These are phyloP conservation scores for Trachelus iudaicus DNA, from an alignment of 2,888 invertebrate species.

Conservation along the genomic window DNA sequence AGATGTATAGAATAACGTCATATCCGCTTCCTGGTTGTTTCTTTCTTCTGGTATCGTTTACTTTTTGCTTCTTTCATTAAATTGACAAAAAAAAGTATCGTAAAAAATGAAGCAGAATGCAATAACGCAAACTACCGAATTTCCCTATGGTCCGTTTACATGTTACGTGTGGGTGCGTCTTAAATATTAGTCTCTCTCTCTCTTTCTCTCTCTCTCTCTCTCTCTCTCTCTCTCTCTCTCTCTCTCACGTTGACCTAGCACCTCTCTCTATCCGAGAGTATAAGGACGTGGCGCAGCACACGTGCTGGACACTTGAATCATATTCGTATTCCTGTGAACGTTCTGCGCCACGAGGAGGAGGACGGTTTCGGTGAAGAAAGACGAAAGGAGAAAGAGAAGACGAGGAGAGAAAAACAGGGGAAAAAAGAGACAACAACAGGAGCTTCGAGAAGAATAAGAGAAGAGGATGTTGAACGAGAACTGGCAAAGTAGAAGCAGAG, in stretches of 20 bases:
- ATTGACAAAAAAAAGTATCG: background rate
- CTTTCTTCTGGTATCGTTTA: conserved; percentile 18
- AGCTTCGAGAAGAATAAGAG: background rate
- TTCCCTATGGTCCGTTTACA: background rate
- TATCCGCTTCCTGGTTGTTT: conserved; percentile 33
- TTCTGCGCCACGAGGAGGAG: background rate
- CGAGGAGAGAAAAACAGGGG: background rate
- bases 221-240: too few species aligned
- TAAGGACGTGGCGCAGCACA: conserved; percentile 26
- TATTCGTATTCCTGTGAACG: conserved; percentile 11
- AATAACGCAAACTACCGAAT: background rate
- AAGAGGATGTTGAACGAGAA: too few species aligned
- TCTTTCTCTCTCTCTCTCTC: too few species aligned
- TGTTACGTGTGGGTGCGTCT: background rate
- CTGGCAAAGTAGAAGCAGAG: too few species aligned
- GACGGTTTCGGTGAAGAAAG: background rate
- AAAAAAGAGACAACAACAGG: background rate
- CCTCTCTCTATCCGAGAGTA: too few species aligned
- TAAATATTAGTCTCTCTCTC: too few species aligned
- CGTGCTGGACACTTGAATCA: conserved; percentile 39
- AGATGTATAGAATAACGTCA: conserved; percentile 28
- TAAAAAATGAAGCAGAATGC: background rate
- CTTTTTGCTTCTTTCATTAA: too few species aligned
- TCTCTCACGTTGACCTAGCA: too few species aligned
- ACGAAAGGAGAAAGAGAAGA: background rate